These are phyloP conservation scores for Ptychodera flava DNA, from an alignment of 35 echinoderm and acorn worm genomes.

Conservation along the genomic window DNA sequence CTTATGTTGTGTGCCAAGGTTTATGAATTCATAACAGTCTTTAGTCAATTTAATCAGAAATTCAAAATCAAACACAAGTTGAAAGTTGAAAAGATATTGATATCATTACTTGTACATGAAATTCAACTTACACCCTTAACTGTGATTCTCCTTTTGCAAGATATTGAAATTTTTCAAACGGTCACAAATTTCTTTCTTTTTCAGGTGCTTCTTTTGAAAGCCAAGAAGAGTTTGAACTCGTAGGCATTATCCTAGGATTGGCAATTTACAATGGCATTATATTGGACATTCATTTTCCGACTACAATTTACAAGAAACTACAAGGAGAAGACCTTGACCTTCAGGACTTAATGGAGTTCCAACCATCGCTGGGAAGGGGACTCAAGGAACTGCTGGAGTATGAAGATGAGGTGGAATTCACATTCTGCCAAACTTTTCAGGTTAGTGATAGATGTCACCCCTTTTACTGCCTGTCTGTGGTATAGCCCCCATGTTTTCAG, in stretches of 20 bases:
- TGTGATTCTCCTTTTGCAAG: no score
- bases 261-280: conserved; percentile 99
- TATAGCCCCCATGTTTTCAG: no score
- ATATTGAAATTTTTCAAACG: no score
- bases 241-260: conserved; percentile 80
- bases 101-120: no score
- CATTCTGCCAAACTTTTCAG: conserved; percentile 93
- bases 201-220: conserved; percentile 64
- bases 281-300: conserved; percentile 76
- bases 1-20: no score
- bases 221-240: conserved; percentile 94
- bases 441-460: no score
- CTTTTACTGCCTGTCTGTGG: no score
- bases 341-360: conserved; percentile 60
- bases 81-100: no score
- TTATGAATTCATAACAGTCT: no score
- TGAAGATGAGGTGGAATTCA: conserved; percentile 83
- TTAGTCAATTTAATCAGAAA: no score
- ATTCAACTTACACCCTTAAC: no score
- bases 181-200: background rate
- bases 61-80: no score
- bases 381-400: conserved; percentile 74
- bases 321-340: conserved; percentile 39
- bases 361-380: conserved; percentile 62
- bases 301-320: conserved; percentile 92